phyloP scores from a whole-genome alignment of 2,113 vertebrate species.

The Callospermophilus lateralis region DNA sequence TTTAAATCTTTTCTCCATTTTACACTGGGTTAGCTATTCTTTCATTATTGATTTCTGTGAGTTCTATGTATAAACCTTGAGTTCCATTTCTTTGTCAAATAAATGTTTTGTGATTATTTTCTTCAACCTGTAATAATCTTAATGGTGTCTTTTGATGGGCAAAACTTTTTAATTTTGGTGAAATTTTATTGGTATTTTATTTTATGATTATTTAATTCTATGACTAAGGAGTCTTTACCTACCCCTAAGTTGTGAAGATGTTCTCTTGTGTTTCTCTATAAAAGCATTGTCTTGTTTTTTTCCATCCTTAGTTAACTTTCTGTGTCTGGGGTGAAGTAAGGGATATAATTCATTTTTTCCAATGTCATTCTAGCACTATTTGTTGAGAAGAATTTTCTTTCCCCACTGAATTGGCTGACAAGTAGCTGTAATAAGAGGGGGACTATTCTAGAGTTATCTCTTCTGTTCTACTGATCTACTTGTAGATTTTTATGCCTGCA shows the following conservation, averaged over 20 bases:
- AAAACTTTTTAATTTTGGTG: slow-evolving; percentile 4
- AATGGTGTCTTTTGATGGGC: neutral
- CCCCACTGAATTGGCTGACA: neutral
- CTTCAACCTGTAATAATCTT: neutral
- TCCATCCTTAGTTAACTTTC: neutral
- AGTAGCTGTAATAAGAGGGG: neutral
- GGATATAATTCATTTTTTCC: neutral
- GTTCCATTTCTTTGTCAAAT: neutral
- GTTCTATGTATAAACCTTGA: neutral
- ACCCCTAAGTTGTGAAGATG: neutral
- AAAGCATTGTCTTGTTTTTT: neutral
- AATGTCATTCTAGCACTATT: neutral
- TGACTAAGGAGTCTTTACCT: neutral
- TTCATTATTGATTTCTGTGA: neutral
- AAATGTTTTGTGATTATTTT: neutral
- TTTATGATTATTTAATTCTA: neutral
- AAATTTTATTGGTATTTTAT: neutral
- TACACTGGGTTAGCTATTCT: neutral
- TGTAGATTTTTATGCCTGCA: neutral
- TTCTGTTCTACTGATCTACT: neutral
- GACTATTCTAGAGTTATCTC: neutral
- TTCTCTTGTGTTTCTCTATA: neutral
- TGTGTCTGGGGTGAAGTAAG: neutral
- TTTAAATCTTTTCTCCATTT: neutral
- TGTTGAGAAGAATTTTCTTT: neutral